Base-by-base conservation (phyloP, 53 echinoderm and acorn worm species). In the Arbacia lixula region DNA sequence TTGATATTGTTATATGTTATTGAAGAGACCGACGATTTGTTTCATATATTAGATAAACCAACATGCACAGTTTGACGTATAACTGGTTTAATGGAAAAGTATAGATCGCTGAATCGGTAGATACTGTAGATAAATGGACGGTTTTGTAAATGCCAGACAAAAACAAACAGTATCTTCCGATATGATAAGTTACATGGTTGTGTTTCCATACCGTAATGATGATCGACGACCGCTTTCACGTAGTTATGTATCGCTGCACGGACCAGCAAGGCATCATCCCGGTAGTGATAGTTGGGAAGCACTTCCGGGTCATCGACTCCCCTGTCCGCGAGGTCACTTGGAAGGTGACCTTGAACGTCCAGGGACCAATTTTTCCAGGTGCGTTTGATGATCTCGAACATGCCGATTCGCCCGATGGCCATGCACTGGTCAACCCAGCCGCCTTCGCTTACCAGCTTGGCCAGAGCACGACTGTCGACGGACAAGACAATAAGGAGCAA, bases 381-480 rank as follows among this genome's bases (percentile, higher is more conserved):
- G 38, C 93, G 75, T 12, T 62, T 64, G 66, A 93, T 83, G 51
- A 95, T 91, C 24, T 88, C 93, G 36, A 93, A 93, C 95, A 95
- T 87, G 3, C 95, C 95, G 12, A 81, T 66, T 12, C 91, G 86
- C 19, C 95, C 95, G 21, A 95, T 89, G 14, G 52, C 60, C 93
- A 95, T 91, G 65, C 89, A 87, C 28, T 77, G 60, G 61, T 95
- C 95, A 4, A 95, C 91, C 95, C 95, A 95, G 0, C 95, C 95
- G 5, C 87, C 95, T 38, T 86, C 66, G 39, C 60, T 78, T 3
- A 95, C 91, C 33, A 95, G 80, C 41, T 91, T 86, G 21, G 73
- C 79, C 36, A 95, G 74, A 26, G 91, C 95, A 39, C 88, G 93
- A n/a, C 91, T 95, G 39, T 17, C n/a, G 34, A 17, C 17, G 14